Conservation (phyloP, 1,140 invertebrate genomes). For the Drosophila nigrodunni region DNA sequence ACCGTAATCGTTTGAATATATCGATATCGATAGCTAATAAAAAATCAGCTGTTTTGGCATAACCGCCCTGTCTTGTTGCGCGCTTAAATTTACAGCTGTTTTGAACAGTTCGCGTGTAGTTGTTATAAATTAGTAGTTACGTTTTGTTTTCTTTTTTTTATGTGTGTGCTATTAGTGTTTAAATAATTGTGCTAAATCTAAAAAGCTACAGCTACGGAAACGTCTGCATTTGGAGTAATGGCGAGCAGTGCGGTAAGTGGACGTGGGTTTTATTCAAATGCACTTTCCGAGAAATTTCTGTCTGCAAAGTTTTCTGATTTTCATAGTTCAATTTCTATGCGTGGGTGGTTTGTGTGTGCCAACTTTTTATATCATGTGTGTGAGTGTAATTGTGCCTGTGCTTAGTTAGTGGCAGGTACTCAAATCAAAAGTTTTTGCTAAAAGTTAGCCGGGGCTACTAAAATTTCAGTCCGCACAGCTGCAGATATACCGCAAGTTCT, state of each 20-base stretch:
- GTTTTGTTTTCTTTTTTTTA: slow-evolving; percentile 21
- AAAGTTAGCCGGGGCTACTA: slow-evolving; percentile 78
- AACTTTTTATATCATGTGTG: slow-evolving; percentile 39
- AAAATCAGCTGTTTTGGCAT: slow-evolving; percentile 21
- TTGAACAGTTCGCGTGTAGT: slow-evolving; percentile 27
- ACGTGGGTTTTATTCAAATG: slow-evolving; percentile 56
- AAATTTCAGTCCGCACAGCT: slow-evolving; percentile 60
- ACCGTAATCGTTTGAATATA: not conserved
- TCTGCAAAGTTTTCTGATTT: slow-evolving; percentile 79
- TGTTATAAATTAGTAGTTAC: slow-evolving; percentile 37
- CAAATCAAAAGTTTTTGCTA: slow-evolving; percentile 78
- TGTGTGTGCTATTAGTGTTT: slow-evolving; percentile 25
- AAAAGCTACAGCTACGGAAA: slow-evolving; percentile 28
- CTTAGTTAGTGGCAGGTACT: slow-evolving; percentile 82
- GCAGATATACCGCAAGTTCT: slow-evolving; percentile 55
- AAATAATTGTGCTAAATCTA: slow-evolving; percentile 1
- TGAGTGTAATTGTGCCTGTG: slow-evolving; percentile 26
- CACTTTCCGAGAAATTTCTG: slow-evolving; percentile 70
- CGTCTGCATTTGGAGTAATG: slow-evolving; percentile 40
- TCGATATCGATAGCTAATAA: slow-evolving; percentile 12
- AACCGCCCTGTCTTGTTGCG: slow-evolving; percentile 42
- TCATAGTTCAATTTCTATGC: slow-evolving; percentile 81
- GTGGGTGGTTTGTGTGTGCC: slow-evolving; percentile 54
- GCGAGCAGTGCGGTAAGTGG: slow-evolving; percentile 59
- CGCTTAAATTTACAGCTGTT: slow-evolving; percentile 57